A percentile compares a stretch with the other conserved stretches of the same genome.
phyloP scores from a whole-genome alignment of 2,113 vertebrate species.

The Morone chrysops region DNA sequence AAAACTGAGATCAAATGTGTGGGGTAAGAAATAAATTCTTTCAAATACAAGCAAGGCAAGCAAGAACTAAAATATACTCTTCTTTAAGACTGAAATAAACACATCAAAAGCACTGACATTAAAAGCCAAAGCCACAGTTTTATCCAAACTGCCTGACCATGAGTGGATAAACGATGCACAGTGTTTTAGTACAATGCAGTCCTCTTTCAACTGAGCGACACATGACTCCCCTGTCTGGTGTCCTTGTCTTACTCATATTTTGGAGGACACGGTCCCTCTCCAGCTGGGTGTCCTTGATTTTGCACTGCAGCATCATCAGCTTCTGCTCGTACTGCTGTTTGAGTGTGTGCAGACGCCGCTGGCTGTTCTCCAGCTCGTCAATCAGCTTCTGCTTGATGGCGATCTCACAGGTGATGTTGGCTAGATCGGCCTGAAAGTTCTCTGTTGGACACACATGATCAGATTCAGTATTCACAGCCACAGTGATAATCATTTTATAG shows the following conservation, averaged over 20 bases:
- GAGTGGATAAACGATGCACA: background rate
- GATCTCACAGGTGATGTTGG: constrained; percentile 99
- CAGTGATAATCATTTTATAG: background rate
- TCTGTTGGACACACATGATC: constrained; percentile 59
- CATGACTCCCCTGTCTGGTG: background rate
- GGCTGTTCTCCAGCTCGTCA: constrained; percentile 98
- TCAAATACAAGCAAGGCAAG: background rate
- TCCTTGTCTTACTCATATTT: constrained; percentile 90
- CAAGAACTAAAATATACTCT: background rate
- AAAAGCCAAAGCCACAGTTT: background rate
- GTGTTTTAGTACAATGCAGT: background rate
- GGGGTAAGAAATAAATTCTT: constrained; percentile 1
- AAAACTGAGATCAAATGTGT: background rate
- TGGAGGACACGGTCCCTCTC: constrained; percentile 97
- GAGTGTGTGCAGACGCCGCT: constrained; percentile 93
- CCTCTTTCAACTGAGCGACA: background rate
- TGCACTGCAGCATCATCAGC: constrained; percentile 96
- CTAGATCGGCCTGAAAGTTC: constrained; percentile 96
- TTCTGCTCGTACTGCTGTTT: constrained; percentile 98
- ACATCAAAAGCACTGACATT: background rate
- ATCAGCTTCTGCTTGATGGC: constrained; percentile 99
- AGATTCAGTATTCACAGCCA: background rate
- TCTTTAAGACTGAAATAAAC: background rate
- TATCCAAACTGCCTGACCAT: background rate
- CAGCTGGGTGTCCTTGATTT: constrained; percentile 95